phyloP scores from a whole-genome alignment of 2,888 invertebrate genomes.

The Gnatocerus cornutus region DNA sequence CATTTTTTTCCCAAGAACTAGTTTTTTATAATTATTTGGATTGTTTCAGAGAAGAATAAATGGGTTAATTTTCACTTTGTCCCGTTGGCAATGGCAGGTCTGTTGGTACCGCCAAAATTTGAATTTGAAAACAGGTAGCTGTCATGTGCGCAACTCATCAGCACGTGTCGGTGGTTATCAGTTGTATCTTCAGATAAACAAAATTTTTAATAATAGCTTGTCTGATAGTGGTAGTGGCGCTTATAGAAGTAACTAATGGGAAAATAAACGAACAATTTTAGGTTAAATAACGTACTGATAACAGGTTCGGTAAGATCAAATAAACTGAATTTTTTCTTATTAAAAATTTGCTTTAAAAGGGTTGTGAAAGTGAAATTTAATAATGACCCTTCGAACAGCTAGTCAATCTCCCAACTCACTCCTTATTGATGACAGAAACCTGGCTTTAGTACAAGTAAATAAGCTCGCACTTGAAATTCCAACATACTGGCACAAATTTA shows the following conservation, averaged over 20 bases:
- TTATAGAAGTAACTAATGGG: too few relatives aligned
- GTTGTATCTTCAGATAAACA: neutral
- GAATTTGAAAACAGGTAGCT: neutral
- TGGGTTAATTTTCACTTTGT: neutral
- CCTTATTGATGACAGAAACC: neutral
- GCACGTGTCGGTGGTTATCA: neutral
- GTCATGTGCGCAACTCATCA: neutral
- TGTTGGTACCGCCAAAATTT: slow-evolving; percentile 1
- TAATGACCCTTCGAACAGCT: neutral
- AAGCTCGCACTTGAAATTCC: slow-evolving; percentile 7
- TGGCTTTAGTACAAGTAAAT: neutral
- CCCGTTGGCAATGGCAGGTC: neutral
- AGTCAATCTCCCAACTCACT: neutral
- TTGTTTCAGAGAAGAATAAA: too few relatives aligned
- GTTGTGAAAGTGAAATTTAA: neutral
- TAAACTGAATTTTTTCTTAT: too few relatives aligned
- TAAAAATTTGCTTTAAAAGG: too few relatives aligned
- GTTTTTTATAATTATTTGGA: too few relatives aligned
- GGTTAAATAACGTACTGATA: too few relatives aligned
- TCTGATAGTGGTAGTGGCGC: too few relatives aligned
- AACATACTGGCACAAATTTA: slow-evolving; percentile 19
- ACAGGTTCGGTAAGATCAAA: too few relatives aligned
- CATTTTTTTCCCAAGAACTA: too few relatives aligned
- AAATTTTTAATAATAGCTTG: too few relatives aligned
- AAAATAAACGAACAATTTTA: too few relatives aligned